These are phyloP conservation scores for Caenorhabditis sinica DNA, from an alignment of 2,888 invertebrate genomes.

Conservation along the genomic window DNA sequence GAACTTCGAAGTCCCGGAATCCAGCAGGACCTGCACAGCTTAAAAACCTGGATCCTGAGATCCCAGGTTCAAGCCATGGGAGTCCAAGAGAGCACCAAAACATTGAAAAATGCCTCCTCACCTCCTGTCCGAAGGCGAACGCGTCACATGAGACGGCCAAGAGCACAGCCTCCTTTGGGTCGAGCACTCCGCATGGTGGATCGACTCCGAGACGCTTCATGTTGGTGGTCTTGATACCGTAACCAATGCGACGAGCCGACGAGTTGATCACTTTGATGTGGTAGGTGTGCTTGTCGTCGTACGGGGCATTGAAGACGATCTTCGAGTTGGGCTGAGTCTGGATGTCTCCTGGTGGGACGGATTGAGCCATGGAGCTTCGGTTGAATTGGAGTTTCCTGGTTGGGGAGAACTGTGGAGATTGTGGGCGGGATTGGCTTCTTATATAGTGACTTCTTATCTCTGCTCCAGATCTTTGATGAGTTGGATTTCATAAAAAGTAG, in stretches of 20 bases:
- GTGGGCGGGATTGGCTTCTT: neutral
- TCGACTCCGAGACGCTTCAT: no score
- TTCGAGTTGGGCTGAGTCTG: constrained; percentile 70
- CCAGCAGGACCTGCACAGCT: no score
- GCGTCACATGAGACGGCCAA: no score
- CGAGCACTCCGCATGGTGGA: no score
- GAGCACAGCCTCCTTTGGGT: no score
- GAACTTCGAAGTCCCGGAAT: no score
- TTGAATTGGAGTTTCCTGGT: neutral
- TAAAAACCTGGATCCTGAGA: no score
- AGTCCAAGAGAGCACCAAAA: no score
- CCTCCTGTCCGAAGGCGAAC: constrained; percentile 61
- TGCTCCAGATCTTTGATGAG: neutral
- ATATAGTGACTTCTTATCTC: neutral
- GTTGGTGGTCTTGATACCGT: no score
- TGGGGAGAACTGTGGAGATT: neutral
- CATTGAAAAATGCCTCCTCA: neutral
- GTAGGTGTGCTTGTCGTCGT: constrained; percentile 78
- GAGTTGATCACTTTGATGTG: constrained; percentile 77
- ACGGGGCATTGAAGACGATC: constrained; percentile 79
- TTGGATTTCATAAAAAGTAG: neutral
- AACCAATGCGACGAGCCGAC: constrained; percentile 73
- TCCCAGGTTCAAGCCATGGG: no score
- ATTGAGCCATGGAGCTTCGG: constrained; percentile 62
- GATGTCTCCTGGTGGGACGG: constrained; percentile 70